phyloP scores from a whole-genome alignment of 2,888 invertebrate species.

The Synergus japonicus region DNA sequence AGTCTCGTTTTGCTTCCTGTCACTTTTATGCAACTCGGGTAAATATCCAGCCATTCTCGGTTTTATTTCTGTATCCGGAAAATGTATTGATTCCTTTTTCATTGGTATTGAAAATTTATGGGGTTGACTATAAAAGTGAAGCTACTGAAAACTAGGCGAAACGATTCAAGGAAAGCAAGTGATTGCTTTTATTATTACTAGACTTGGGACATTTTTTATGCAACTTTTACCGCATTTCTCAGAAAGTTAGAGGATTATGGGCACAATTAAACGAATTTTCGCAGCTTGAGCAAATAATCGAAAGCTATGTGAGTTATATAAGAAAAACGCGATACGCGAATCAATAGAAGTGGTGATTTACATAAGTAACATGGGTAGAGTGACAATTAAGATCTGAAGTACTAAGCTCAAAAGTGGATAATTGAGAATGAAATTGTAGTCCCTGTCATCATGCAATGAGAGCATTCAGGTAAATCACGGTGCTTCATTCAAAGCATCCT shows the following conservation, averaged over 20 bases:
- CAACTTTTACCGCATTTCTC: no score
- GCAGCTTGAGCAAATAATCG: no score
- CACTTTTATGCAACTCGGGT: constrained; percentile 38
- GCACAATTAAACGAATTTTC: no score
- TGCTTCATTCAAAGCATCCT: constrained; percentile 46
- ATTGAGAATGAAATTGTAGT: not conserved
- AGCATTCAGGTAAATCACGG: constrained; percentile 40
- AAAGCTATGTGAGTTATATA: no score
- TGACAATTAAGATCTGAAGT: constrained; percentile 7
- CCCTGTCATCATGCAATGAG: not conserved
- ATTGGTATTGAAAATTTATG: not conserved
- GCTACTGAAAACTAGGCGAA: not conserved
- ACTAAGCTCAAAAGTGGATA: not conserved
- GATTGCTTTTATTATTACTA: no score
- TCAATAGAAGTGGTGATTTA: not conserved
- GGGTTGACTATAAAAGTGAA: not conserved
- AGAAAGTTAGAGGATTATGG: no score
- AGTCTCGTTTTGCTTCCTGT: constrained; percentile 46
- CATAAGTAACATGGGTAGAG: not conserved
- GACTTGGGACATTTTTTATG: no score
- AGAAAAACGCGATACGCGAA: no score
- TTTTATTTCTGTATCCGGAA: not conserved
- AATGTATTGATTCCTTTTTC: not conserved
- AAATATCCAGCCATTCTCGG: not conserved
- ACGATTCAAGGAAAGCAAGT: not conserved